Conservation (phyloP, 2,113 vertebrate species). For the Cercocebus atys region DNA sequence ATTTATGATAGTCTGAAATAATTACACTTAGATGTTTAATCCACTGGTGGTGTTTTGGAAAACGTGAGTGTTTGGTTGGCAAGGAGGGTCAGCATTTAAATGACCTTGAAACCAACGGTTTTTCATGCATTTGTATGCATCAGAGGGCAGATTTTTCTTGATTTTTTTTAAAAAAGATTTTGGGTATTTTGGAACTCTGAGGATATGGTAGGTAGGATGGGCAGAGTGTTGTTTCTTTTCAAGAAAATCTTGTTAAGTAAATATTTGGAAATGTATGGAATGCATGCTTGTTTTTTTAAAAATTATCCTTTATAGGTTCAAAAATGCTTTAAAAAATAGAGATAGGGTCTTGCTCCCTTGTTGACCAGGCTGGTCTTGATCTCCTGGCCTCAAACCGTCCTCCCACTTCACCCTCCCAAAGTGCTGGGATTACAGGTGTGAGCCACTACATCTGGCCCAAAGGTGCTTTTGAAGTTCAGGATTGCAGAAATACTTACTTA, state of each 20-base stretch:
- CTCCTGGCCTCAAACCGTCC: too few relatives aligned
- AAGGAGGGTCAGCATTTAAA: neutral
- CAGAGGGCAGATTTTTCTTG: neutral
- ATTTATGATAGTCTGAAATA: neutral
- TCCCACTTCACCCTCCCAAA: too few relatives aligned
- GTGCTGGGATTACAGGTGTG: too few relatives aligned
- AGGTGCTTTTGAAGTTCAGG: slow-evolving; percentile 31
- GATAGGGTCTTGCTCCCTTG: too few relatives aligned
- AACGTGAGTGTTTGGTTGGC: neutral
- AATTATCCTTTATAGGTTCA: slow-evolving; percentile 4
- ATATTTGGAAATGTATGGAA: neutral
- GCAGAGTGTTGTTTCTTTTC: neutral
- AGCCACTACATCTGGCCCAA: neutral
- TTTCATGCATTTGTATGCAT: neutral
- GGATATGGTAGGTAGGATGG: neutral
- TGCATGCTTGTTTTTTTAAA: neutral
- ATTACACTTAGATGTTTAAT: slow-evolving; percentile 13
- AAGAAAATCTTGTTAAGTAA: neutral
- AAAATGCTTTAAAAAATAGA: too few relatives aligned
- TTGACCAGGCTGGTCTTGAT: too few relatives aligned
- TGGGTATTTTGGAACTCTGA: slow-evolving; percentile 48
- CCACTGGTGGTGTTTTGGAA: slow-evolving; percentile 25
- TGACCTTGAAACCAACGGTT: neutral
- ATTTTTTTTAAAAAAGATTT: neutral
- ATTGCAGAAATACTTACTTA: slow-evolving; percentile 41